These are phyloP conservation scores for Caenorhabditis sp. DNA, from an alignment of 2,888 invertebrate genomes.

Conservation along the genomic window DNA sequence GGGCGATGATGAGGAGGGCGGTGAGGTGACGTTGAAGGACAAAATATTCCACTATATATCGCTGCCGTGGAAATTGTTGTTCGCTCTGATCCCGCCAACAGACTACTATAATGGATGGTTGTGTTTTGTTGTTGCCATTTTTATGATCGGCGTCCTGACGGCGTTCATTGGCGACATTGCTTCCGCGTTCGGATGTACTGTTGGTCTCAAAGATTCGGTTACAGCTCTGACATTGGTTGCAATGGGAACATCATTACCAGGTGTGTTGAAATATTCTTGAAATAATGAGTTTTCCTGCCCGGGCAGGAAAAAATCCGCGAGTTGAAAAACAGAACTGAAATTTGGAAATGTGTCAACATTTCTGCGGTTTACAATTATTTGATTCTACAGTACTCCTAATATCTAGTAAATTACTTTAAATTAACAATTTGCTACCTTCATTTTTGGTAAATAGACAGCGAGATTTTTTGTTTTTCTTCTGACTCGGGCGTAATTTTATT, in stretches of 20 bases:
- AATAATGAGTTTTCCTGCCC: no score
- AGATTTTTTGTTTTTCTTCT: no score
- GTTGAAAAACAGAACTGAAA: no score
- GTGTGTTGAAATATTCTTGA: no score
- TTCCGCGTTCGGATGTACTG: slow-evolving; percentile 93
- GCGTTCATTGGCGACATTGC: slow-evolving; percentile 96
- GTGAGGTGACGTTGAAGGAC: slow-evolving; percentile 76
- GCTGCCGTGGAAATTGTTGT: slow-evolving; percentile 95
- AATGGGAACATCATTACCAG: slow-evolving; percentile 96
- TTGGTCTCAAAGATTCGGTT: slow-evolving; percentile 82
- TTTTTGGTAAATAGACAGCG: no score
- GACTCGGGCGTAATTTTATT: no score
- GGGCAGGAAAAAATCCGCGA: no score
- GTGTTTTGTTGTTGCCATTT: slow-evolving; percentile 90
- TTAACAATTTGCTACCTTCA: no score
- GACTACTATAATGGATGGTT: slow-evolving; percentile 81
- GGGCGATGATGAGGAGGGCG: slow-evolving; percentile 54
- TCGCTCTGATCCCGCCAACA: slow-evolving; percentile 97
- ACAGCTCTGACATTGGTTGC: slow-evolving; percentile 98
- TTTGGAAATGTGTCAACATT: no score
- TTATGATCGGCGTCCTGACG: slow-evolving; percentile 90
- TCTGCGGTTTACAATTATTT: no score
- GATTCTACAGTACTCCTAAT: no score
- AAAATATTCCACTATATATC: slow-evolving; percentile 94
- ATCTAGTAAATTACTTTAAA: no score